Percentiles rank a stretch among this genome's conserved stretches.
Evolutionary conservation across 2,113 vertebrate species (phyloP).

Genomic region (Pogona vitticeps): DNA sequence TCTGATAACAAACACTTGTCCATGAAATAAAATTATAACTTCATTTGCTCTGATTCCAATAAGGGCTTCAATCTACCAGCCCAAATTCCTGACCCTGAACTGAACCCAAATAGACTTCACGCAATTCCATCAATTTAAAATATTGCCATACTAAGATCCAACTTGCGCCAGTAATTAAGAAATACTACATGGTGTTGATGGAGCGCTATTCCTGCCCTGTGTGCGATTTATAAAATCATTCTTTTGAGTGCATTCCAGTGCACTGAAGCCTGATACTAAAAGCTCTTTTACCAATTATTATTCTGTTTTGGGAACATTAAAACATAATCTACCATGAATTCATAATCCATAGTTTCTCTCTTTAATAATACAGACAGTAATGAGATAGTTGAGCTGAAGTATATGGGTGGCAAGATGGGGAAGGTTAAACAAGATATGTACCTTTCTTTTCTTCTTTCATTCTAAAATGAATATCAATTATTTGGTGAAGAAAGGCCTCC

Average conservation of each 20-base stretch:
- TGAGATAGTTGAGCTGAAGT: constrained; percentile 34
- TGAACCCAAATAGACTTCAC: not conserved
- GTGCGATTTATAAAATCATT: constrained; percentile 67
- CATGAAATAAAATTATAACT: not conserved
- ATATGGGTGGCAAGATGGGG: not conserved
- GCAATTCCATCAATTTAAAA: not conserved
- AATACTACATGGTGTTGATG: constrained; percentile 33
- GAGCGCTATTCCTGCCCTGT: constrained; percentile 8
- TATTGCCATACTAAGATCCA: not conserved
- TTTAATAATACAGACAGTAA: constrained; percentile 59
- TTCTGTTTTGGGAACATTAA: constrained; percentile 69
- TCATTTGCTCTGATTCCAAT: not conserved
- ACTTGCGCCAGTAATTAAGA: not conserved
- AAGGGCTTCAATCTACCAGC: rapidly evolving
- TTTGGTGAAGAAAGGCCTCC: too few relatives aligned
- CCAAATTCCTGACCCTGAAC: not conserved
- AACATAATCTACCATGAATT: constrained; percentile 69
- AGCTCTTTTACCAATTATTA: constrained; percentile 70
- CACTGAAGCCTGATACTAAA: constrained; percentile 64
- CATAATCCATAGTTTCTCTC: constrained; percentile 63
- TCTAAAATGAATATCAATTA: not conserved
- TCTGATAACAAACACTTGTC: not conserved
- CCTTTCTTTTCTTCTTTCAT: not conserved
- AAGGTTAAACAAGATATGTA: not conserved
- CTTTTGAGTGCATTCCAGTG: constrained; percentile 56